Base-by-base conservation (phyloP, 2,888 invertebrate species). In the Mantis religiosa region DNA sequence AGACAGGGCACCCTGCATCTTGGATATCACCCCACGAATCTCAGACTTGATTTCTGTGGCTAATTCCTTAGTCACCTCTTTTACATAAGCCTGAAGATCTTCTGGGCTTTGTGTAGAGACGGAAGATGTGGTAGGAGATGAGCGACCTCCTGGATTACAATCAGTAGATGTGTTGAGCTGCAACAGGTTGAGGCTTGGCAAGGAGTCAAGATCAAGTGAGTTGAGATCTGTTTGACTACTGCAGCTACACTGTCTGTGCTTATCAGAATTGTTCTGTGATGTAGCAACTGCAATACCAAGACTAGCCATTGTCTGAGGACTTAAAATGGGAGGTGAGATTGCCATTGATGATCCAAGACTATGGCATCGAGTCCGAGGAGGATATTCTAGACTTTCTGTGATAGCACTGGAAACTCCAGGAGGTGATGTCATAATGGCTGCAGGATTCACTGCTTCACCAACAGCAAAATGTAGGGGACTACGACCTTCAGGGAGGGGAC, bases 11-110 rank as follows among this genome's bases (percentile, higher is more conserved):
- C 97, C 97, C 91, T 97, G 97, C 0, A 97, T 97, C 93, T 95
- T 96, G 2, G 96, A 96, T 91, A 97, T 97, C 0, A 97, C 97
- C 92, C 96, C 97, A 9, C 97, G 94, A 83, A 97, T 96, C 94
- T 97, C 97, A 2, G 97, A 97, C 92, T 97, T 97, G 28, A 97
- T 96, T 93, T 97, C 97, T 15, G 96, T 97, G 1, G 97, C 97
- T 90, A 97, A 93, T 93, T 97, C 97, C 93, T 95, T 96, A 7
- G 97, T 97, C 93, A 96, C 95, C 93, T 96, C 97, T 91, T 96
- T 96, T 1, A 97, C 96, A 91, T 97, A 97, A 0, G 96, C 96
- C 91, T 96, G 95, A 47, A 97, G 93, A 91, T 96, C 96, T 91
- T 96, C 96, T 7, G 89, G 89, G 81, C 87, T 87, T 54, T 89